phyloP scores from a whole-genome alignment of 2,113 vertebrate species.

The Cavia aperea region DNA sequence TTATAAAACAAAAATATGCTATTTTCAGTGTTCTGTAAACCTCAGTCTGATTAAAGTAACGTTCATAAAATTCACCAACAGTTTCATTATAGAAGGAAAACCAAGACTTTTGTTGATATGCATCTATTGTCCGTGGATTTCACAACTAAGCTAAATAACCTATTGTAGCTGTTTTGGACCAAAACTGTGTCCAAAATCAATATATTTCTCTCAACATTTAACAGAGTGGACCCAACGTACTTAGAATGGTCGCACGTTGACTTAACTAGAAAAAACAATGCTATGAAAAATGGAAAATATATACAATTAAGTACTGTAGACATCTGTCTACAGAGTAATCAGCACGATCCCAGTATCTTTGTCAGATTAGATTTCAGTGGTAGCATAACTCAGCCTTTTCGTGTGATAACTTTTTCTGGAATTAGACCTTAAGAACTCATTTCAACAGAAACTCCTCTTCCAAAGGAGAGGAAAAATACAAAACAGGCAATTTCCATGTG shows the following conservation, averaged over 20 bases:
- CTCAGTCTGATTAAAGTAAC: slow-evolving; percentile 36
- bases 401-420: neutral
- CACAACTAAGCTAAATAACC: slow-evolving; percentile 58
- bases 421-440: neutral
- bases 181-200: slow-evolving; percentile 60
- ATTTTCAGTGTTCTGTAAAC: slow-evolving; percentile 47
- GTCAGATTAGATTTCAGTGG: neutral
- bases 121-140: slow-evolving; percentile 65
- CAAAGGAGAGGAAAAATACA: neutral
- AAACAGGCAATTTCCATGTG: neutral
- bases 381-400: neutral
- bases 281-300: neutral
- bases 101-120: slow-evolving; percentile 49
- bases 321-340: neutral
- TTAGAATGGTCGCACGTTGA: slow-evolving; percentile 55
- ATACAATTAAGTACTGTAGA: neutral
- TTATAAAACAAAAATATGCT: slow-evolving; percentile 58
- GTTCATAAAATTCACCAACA: slow-evolving; percentile 61
- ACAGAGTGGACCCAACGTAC: slow-evolving; percentile 49
- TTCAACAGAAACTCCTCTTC: neutral
- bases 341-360: neutral
- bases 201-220: slow-evolving; percentile 56
- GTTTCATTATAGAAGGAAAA: slow-evolving; percentile 49
- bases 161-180: slow-evolving; percentile 37
- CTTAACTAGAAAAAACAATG: slow-evolving; percentile 7